phyloP scores from a whole-genome alignment of 2,797 vertebrate genomes.

The Microctenopoma stevenorrisi region DNA sequence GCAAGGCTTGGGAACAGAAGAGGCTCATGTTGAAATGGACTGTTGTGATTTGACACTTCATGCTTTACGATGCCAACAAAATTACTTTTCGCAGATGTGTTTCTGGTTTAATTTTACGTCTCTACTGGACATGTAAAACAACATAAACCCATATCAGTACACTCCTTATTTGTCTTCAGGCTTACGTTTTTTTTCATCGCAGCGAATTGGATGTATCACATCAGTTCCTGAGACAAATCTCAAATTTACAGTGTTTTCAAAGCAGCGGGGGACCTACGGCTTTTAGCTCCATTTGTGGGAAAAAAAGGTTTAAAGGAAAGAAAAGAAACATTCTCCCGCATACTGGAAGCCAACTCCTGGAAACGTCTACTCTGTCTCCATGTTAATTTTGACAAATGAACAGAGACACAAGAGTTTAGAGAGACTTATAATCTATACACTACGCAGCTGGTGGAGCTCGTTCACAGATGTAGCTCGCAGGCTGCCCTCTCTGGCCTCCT shows the following conservation, averaged over 20 bases:
- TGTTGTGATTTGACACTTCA: conserved; percentile 54
- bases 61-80: conserved; percentile 43
- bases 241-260: neutral
- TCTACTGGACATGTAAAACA: conserved; percentile 16
- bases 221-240: conserved; percentile 19
- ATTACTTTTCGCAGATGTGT: conserved; percentile 50
- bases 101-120: conserved; percentile 26
- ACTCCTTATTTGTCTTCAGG: conserved; percentile 1
- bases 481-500: conserved; percentile 27
- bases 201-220: neutral
- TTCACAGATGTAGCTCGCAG: conserved; percentile 54
- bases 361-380: conserved; percentile 51
- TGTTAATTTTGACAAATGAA: conserved; percentile 50
- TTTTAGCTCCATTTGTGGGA: conserved; percentile 8
- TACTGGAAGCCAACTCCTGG: conserved; percentile 32
- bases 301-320: conserved; percentile 6
- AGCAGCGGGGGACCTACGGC: neutral
- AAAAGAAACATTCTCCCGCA: neutral
- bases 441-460: conserved; percentile 48
- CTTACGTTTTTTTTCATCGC: neutral
- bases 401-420: conserved; percentile 39
- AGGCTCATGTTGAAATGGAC: conserved; percentile 32
- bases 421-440: conserved; percentile 28
- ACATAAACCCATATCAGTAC: conserved; percentile 11
- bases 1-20: conserved; percentile 47